Percentiles rank a stretch among this genome's conserved stretches.
Evolutionary conservation across 2,888 invertebrate species (phyloP).

Genomic region (Disparrhopalites patrizii): DNA sequence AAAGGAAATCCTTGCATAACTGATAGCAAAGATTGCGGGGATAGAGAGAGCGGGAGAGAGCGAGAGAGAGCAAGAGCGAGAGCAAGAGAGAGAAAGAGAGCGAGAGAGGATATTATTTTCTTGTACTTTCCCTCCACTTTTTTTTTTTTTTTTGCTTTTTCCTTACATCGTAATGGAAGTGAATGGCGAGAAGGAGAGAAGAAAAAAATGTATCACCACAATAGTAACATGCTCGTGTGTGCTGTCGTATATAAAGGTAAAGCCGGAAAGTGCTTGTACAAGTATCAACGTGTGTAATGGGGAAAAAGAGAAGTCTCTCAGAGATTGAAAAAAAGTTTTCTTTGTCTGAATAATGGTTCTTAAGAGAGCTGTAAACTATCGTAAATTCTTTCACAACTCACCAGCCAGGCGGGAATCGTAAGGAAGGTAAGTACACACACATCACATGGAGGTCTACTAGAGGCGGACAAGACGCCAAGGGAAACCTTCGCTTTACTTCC

Average conservation of each 20-base stretch:
- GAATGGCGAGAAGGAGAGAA: background rate
- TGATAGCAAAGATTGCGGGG: background rate
- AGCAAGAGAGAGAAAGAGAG: background rate
- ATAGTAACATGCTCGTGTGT: background rate
- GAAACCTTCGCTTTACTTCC: no score
- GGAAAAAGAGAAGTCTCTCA: slow-evolving; percentile 31
- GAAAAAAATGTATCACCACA: background rate
- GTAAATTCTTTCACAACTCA: slow-evolving; percentile 42
- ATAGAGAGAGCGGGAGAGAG: background rate
- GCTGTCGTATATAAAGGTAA: slow-evolving; percentile 9
- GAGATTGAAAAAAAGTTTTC: slow-evolving; percentile 38
- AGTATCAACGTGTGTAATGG: slow-evolving; percentile 33
- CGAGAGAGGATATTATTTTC: background rate
- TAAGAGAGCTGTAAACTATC: slow-evolving; percentile 42
- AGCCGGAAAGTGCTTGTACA: slow-evolving; percentile 21
- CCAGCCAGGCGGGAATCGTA: slow-evolving; percentile 37
- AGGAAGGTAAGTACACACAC: slow-evolving; percentile 10
- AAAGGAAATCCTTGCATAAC: no score
- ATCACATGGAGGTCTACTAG: no score
- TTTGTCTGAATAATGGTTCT: slow-evolving; percentile 40
- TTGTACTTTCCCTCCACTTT: no score
- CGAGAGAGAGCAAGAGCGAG: background rate
- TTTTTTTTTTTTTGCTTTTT: no score
- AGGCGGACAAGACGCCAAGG: no score
- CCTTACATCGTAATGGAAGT: no score